Base-by-base conservation (phyloP, 2,888 invertebrate species). In the Cremastinae sp. region DNA sequence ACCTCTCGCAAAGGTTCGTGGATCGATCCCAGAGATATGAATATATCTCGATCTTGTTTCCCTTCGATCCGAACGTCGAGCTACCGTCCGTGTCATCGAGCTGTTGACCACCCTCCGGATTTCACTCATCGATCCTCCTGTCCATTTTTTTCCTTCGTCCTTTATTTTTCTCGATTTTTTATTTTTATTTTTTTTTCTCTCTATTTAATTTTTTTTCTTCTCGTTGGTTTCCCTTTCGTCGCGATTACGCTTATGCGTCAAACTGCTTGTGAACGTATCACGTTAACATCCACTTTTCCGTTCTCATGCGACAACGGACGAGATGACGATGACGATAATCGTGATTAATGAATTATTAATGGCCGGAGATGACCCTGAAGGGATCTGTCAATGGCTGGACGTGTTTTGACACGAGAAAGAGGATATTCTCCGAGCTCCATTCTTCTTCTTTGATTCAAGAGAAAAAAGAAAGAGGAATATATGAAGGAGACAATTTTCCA, bases 331-430 rank as follows among this genome's bases (percentile, higher is more conserved):
- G 86, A 88, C 83, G 84, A 86, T 88, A 80, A 83, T 83, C 85
- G 87, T 87, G 86, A 88, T 83, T 83, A 86, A 88, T 88, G 87
- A 88, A 88, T 88, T 88, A 88, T 88, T 88, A 84, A 88, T 88
- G 88, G 84, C 82, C 28, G 20, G 71, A 55, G 71, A 66, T 77
- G 59, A 75, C 78, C 78, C 58, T 77, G 74, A 75, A 79, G 76
- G 83, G 80, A 83, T 84, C 83, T 82, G 82, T 86, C 85, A 84
- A 84, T 84, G 83, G 80, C 82, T 79, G 71, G 74, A 79, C 81
- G 80, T 79, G 79, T 58, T 62, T 9, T 12, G 62, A 55, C 59
- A 20, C 41, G 58, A 62, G 69, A 62, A 55, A 65, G 53, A 35
- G 22, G 55, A 56, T 28, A 3, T 5, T 28, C 5, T 28, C 28